Conservation (phyloP, 2,113 vertebrate species). For the Phrynosoma blainvillii region DNA sequence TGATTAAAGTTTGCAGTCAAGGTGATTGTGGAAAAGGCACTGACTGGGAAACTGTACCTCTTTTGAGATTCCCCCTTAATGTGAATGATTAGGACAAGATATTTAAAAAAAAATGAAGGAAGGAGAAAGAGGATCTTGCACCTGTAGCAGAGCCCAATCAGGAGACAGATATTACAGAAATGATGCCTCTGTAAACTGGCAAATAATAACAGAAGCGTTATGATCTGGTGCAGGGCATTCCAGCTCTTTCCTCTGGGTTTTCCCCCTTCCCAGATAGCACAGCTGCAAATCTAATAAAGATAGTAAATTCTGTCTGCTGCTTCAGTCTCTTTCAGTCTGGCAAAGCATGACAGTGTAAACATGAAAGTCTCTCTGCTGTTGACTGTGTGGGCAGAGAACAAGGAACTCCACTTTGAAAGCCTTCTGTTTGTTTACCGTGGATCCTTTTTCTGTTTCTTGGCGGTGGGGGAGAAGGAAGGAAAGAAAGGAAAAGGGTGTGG, state of each 20-base stretch:
- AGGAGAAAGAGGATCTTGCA: not conserved
- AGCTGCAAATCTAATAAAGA: not conserved
- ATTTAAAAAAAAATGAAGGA: not conserved
- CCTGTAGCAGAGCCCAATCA: not conserved
- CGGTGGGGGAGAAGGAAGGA: not conserved
- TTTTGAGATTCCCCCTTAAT: not conserved
- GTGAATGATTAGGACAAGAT: not conserved
- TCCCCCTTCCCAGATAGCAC: not conserved
- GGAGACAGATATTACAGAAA: not conserved
- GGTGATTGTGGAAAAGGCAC: conserved; percentile 7
- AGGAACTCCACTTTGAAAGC: conserved; percentile 32
- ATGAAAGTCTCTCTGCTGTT: conserved; percentile 21
- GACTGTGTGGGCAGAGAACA: not conserved
- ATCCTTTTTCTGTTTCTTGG: conserved; percentile 29
- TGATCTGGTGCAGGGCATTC: not conserved
- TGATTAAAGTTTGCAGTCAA: conserved; percentile 27
- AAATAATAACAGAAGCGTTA: not conserved
- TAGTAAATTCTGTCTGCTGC: conserved; percentile 10
- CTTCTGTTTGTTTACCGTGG: conserved; percentile 18
- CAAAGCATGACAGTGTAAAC: conserved; percentile 39
- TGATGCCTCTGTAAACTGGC: not conserved
- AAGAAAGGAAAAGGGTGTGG: not conserved
- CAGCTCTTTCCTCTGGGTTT: not conserved
- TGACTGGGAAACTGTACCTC: conserved; percentile 2
- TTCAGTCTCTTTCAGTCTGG: conserved; percentile 17